Percentiles rank a stretch among this genome's conserved stretches.
phyloP scores from a whole-genome alignment of 1,140 invertebrate genomes.

The Bradysia coprophila region DNA sequence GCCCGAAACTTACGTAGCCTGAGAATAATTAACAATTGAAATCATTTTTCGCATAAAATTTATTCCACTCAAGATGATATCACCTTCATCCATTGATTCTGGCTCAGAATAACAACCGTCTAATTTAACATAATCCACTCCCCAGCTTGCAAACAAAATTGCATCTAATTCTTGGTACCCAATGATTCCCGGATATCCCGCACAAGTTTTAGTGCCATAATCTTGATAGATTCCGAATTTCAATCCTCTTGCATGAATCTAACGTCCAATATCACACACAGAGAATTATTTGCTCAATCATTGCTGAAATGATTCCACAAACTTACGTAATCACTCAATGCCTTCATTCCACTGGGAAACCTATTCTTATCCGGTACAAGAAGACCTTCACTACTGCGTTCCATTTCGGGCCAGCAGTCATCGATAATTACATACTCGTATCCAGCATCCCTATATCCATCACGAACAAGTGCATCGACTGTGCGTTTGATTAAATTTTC shows the following conservation, averaged over 20 bases:
- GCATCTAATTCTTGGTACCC: conserved; percentile 59
- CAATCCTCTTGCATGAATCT: conserved; percentile 61
- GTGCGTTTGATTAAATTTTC: conserved; percentile 63
- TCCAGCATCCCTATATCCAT: conserved; percentile 61
- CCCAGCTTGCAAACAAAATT: conserved; percentile 71
- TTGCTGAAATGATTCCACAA: neutral
- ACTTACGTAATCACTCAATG: conserved; percentile 64
- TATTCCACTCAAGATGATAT: too few species aligned
- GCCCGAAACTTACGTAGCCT: conserved; percentile 58
- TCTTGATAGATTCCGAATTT: conserved; percentile 84
- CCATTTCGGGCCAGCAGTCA: conserved; percentile 68
- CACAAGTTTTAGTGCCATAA: conserved; percentile 67
- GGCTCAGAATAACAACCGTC: conserved; percentile 67
- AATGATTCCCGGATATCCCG: conserved; percentile 66
- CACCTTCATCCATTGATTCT: conserved; percentile 29
- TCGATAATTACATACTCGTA: conserved; percentile 78
- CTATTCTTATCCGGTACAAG: conserved; percentile 52
- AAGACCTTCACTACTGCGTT: conserved; percentile 39
- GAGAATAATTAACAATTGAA: conserved; percentile 8
- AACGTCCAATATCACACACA: neutral
- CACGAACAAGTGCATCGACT: conserved; percentile 53
- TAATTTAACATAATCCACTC: conserved; percentile 76
- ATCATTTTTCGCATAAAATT: too few species aligned
- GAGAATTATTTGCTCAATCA: neutral
- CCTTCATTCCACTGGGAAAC: conserved; percentile 70